Conservation (phyloP, 2,888 invertebrate species). For the Agrotis segetum region DNA sequence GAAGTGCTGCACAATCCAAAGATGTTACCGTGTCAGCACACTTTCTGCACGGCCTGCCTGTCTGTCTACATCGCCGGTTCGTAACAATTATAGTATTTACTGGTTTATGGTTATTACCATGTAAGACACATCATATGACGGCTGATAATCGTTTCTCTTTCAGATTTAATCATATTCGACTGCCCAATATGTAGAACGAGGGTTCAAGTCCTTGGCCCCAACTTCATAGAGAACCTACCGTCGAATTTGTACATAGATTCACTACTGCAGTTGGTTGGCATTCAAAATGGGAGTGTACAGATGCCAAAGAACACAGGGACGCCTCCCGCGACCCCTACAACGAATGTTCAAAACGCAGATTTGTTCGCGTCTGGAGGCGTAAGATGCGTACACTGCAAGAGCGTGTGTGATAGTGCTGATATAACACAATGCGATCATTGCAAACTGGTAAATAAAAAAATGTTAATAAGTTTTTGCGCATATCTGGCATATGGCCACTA, state of each 20-base stretch:
- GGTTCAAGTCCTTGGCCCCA: constrained; percentile 85
- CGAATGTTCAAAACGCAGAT: constrained; percentile 75
- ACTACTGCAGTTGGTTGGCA: constrained; percentile 88
- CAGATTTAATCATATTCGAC: constrained; percentile 80
- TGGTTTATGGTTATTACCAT: constrained; percentile 28
- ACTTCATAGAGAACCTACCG: constrained; percentile 91
- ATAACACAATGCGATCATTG: constrained; percentile 90
- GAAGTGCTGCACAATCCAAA: constrained; percentile 90
- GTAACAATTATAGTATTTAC: constrained; percentile 43
- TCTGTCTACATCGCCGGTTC: constrained; percentile 84
- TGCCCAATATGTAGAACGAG: constrained; percentile 92
- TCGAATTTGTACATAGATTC: constrained; percentile 93
- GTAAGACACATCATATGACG: constrained; percentile 8
- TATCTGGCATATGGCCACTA: too few relatives aligned
- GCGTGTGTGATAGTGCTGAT: constrained; percentile 78
- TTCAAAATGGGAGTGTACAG: constrained; percentile 59
- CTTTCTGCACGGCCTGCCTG: constrained; percentile 92
- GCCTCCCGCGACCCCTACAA: constrained; percentile 71
- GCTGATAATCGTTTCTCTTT: constrained; percentile 41
- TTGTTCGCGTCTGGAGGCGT: constrained; percentile 79
- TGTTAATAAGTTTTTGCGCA: background rate
- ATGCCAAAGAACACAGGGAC: constrained; percentile 62
- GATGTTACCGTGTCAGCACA: constrained; percentile 93
- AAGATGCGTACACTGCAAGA: constrained; percentile 81
- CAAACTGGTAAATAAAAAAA: constrained; percentile 86